These are phyloP conservation scores for Drosophila hamatofila DNA, from an alignment of 2,888 invertebrate genomes.

Conservation along the genomic window DNA sequence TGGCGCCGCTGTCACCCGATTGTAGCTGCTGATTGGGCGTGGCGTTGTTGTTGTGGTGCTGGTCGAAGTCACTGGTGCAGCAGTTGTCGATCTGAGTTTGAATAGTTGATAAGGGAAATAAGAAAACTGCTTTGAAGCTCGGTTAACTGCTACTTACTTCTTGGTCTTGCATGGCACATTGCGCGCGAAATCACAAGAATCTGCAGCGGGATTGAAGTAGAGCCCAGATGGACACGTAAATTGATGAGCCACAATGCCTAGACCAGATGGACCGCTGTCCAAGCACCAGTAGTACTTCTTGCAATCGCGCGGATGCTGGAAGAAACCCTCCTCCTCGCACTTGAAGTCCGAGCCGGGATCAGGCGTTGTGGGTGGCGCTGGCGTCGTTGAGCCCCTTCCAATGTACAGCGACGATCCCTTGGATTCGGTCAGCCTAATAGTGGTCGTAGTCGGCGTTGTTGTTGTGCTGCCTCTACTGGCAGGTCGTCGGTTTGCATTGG, in stretches of 20 bases:
- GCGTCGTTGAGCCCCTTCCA: conserved; percentile 87
- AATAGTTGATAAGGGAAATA: background rate
- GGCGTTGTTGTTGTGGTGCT: conserved; percentile 85
- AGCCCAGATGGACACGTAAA: conserved; percentile 97
- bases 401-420: conserved; percentile 81
- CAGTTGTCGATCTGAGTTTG: conserved; percentile 85
- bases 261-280: conserved; percentile 94
- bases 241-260: conserved; percentile 95
- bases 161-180: conserved; percentile 92
- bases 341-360: conserved; percentile 95
- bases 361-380: conserved; percentile 92
- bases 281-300: conserved; percentile 98
- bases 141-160: conserved; percentile 61
- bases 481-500: conserved; percentile 53
- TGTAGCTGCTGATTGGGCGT: conserved; percentile 85
- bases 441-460: conserved; percentile 76
- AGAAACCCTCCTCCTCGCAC: conserved; percentile 97
- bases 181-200: conserved; percentile 96
- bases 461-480: conserved; percentile 60
- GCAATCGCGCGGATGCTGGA: conserved; percentile 95
- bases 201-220: conserved; percentile 95
- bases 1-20: conserved; percentile 85
- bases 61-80: conserved; percentile 86
- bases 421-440: conserved; percentile 74
- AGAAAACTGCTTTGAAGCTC: fast-evolving